Conservation (phyloP, 2,888 invertebrate genomes). For the Pollenia griseotomentosa region DNA sequence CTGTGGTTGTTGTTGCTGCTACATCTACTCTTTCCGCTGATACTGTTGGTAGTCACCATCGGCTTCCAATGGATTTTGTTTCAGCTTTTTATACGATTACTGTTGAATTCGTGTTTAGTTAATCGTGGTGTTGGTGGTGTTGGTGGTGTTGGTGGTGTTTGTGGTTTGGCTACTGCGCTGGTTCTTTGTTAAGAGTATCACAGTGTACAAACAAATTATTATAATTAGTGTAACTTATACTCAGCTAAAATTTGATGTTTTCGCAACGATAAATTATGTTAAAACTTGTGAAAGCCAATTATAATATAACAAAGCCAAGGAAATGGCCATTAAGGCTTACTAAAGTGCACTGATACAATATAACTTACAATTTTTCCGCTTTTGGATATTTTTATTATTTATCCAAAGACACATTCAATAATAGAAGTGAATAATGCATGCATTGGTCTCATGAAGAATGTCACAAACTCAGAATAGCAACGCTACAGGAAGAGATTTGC, state of each 20-base stretch:
- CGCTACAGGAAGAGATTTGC: too few relatives aligned
- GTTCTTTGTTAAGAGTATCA: slow-evolving; percentile 8
- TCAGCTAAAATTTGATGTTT: slow-evolving; percentile 61
- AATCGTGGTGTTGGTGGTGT: neutral
- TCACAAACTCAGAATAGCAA: too few relatives aligned
- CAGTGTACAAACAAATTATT: slow-evolving; percentile 57
- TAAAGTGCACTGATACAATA: neutral
- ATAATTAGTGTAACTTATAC: slow-evolving; percentile 57
- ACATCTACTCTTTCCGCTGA: neutral
- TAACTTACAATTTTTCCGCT: neutral
- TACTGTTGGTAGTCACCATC: slow-evolving; percentile 6
- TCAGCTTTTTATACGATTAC: slow-evolving; percentile 11
- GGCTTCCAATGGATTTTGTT: slow-evolving; percentile 16
- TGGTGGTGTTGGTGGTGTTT: neutral
- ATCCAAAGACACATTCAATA: too few relatives aligned
- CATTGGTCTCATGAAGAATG: too few relatives aligned
- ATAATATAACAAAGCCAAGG: slow-evolving; percentile 51
- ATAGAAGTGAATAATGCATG: too few relatives aligned
- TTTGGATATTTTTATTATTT: neutral
- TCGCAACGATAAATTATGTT: slow-evolving; percentile 60
- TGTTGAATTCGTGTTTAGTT: neutral
- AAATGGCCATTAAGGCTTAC: slow-evolving; percentile 19
- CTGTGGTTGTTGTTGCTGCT: neutral
- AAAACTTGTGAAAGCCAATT: slow-evolving; percentile 65
- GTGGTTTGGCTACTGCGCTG: neutral